A percentile compares a stretch with the other conserved stretches of the same genome.
Conservation (phyloP, 2,888 invertebrate species). For the Aphidoletes aphidimyza region DNA sequence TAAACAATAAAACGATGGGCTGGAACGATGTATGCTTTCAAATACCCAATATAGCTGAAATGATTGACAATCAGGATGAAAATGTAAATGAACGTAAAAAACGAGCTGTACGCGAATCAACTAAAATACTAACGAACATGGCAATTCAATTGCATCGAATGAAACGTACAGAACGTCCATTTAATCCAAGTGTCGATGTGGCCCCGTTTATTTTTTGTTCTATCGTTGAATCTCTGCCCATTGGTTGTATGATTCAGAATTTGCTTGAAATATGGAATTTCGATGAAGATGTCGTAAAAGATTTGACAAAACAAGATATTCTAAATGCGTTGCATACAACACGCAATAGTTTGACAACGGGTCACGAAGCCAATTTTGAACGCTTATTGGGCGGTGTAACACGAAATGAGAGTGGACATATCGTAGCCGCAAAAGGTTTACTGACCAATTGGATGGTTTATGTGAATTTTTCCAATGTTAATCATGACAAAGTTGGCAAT, state of each 20-base stretch:
- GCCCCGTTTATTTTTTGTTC: slow-evolving; percentile 73
- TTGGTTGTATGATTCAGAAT: slow-evolving; percentile 73
- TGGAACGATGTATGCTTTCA: slow-evolving; percentile 59
- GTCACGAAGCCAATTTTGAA: slow-evolving; percentile 71
- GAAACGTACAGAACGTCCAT: slow-evolving; percentile 66
- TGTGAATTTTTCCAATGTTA: slow-evolving; percentile 75
- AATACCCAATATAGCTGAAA: slow-evolving; percentile 56
- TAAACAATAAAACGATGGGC: slow-evolving; percentile 60
- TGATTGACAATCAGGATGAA: not conserved
- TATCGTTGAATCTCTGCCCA: slow-evolving; percentile 72
- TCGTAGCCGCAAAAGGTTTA: slow-evolving; percentile 72
- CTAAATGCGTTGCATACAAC: slow-evolving; percentile 71
- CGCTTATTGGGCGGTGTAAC: slow-evolving; percentile 73
- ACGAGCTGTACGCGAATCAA: slow-evolving; percentile 57
- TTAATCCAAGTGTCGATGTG: slow-evolving; percentile 71
- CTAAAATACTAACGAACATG: not conserved
- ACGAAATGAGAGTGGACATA: slow-evolving; percentile 71
- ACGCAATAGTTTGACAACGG: slow-evolving; percentile 73
- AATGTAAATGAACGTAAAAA: too few species aligned
- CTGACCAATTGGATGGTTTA: slow-evolving; percentile 73
- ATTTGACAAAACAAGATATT: slow-evolving; percentile 72
- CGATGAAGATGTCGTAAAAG: slow-evolving; percentile 68
- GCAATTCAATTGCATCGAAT: slow-evolving; percentile 59
- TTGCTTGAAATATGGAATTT: slow-evolving; percentile 79
- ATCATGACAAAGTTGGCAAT: slow-evolving; percentile 75